Conservation (phyloP, 2,113 vertebrate species). For the Lepisosteus osseus region DNA sequence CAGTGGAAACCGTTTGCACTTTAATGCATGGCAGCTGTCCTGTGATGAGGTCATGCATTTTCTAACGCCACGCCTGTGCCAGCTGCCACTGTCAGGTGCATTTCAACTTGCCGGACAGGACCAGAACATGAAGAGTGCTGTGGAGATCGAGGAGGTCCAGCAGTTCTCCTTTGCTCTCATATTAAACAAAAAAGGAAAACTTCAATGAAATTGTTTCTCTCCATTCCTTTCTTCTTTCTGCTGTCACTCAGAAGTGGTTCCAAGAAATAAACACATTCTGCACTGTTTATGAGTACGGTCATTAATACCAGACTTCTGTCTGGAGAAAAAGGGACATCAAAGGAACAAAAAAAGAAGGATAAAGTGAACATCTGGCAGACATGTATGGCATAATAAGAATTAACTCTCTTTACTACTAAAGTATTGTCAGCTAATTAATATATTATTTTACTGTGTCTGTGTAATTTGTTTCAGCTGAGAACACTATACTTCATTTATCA, state of each 20-base stretch:
- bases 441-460: not conserved
- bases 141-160: no score
- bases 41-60: no score
- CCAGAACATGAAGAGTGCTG: no score
- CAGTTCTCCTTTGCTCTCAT: no score
- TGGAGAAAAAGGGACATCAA: constrained; percentile 9
- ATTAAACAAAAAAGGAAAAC: not conserved
- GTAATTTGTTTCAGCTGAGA: no score
- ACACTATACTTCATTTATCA: no score
- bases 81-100: no score
- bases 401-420: not conserved
- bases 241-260: constrained; percentile 12
- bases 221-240: not conserved
- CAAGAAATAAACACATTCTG: constrained; percentile 5
- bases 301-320: constrained; percentile 9
- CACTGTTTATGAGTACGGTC: constrained; percentile 3
- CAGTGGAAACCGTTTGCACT: no score
- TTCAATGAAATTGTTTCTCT: not conserved
- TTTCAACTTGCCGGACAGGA: no score
- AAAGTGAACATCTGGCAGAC: not conserved
- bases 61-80: no score
- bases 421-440: not conserved
- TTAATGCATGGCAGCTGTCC: no score
- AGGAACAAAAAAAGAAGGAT: not conserved
- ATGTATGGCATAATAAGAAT: not conserved